phyloP scores from a whole-genome alignment of 2,888 invertebrate species.

The Oasisia sp. region DNA sequence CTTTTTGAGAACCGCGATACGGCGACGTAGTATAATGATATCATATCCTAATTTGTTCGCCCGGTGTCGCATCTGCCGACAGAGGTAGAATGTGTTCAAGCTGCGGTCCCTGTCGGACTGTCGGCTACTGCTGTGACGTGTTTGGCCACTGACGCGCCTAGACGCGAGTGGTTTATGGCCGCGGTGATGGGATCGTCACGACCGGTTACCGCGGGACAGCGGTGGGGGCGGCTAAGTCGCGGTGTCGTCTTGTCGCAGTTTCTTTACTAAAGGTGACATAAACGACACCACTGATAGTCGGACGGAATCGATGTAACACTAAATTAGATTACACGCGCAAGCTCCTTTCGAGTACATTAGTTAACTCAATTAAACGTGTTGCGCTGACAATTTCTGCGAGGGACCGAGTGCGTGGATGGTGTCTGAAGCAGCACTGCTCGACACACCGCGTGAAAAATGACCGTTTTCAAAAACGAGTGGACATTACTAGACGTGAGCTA shows the following conservation, averaged over 20 bases:
- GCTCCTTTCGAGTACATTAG: constrained; percentile 1
- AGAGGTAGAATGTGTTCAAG: background rate
- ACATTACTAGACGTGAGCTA: background rate
- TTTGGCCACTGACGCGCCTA: background rate
- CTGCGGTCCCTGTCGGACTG: background rate
- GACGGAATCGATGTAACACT: background rate
- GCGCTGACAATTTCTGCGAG: constrained; percentile 5
- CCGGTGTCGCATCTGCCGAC: background rate
- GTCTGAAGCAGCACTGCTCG: background rate
- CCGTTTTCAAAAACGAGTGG: background rate
- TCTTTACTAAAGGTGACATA: constrained; percentile 9
- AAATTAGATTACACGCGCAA: constrained; percentile 17
- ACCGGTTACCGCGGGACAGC: background rate
- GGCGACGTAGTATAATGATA: background rate
- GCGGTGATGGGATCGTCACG: background rate
- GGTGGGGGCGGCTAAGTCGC: background rate
- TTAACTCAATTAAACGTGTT: constrained; percentile 5
- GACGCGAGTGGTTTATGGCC: background rate
- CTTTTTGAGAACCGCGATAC: background rate
- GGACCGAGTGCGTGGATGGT: background rate
- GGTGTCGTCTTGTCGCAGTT: background rate
- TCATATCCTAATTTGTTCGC: background rate
- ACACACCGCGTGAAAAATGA: background rate
- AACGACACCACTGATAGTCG: background rate
- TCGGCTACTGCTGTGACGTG: too few species aligned